phyloP scores from a whole-genome alignment of 2,113 vertebrate species.

The Gymnobelideus leadbeateri region DNA sequence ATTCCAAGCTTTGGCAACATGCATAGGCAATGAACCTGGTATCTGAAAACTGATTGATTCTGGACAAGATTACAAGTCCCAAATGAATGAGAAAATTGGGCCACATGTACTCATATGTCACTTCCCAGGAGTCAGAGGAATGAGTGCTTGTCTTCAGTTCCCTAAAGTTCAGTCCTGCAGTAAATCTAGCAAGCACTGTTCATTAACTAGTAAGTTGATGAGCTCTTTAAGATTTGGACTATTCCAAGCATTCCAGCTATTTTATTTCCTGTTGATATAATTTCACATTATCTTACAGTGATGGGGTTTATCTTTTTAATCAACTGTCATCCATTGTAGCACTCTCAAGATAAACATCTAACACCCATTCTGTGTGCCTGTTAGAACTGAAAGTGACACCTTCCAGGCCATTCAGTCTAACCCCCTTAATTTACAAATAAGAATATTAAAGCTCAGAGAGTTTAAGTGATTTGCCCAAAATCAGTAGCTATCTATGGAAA shows the following conservation, averaged over 20 bases:
- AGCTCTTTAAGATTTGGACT: background rate
- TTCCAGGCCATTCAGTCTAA: background rate
- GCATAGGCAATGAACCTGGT: background rate
- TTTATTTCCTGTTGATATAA: slow-evolving; percentile 27
- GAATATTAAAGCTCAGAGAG: background rate
- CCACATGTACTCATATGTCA: background rate
- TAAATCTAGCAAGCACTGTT: background rate
- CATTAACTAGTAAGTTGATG: background rate
- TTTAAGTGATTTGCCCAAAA: background rate
- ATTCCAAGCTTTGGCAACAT: background rate
- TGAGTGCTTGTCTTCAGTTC: background rate
- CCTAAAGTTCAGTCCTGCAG: background rate
- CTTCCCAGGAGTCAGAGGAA: background rate
- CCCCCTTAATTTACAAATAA: background rate
- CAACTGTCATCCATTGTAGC: background rate
- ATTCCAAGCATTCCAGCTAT: background rate
- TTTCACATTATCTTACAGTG: slow-evolving; percentile 6
- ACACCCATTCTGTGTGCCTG: slow-evolving; percentile 10
- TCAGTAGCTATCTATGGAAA: background rate
- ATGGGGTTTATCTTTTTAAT: slow-evolving; percentile 22
- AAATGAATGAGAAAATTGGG: background rate
- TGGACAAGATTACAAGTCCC: background rate
- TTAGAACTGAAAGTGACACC: background rate
- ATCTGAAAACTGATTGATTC: background rate
- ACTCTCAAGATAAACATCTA: slow-evolving; percentile 11